These are phyloP conservation scores for Periophthalmus magnuspinnatus DNA, from an alignment of 2,797 vertebrate species.

Conservation along the genomic window DNA sequence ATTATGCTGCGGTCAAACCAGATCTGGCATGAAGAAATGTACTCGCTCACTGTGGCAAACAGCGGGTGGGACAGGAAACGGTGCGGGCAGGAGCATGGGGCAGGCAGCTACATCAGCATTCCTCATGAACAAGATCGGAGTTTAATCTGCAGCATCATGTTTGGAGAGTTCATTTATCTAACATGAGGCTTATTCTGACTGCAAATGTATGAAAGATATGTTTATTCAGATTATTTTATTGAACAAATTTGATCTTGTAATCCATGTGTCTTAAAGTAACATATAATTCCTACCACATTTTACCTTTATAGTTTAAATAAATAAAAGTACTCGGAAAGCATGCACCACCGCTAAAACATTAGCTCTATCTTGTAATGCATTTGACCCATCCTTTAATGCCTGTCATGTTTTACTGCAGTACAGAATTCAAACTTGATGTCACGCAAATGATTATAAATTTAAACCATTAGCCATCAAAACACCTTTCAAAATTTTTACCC, in stretches of 20 bases:
- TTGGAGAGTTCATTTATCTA: neutral
- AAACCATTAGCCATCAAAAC: too few species aligned
- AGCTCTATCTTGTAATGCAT: neutral
- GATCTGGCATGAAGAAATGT: conserved; percentile 27
- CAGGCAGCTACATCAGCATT: conserved; percentile 39
- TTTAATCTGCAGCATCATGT: conserved; percentile 12
- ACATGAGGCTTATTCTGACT: conserved; percentile 5
- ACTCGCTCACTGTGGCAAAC: conserved; percentile 40
- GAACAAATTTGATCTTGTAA: neutral
- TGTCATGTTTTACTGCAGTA: neutral
- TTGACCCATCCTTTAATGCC: neutral
- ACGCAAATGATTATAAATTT: neutral
- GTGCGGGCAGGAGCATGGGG: conserved; percentile 23
- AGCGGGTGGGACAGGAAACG: conserved; percentile 42
- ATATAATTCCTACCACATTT: neutral
- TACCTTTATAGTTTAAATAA: too few species aligned
- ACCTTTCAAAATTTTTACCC: too few species aligned
- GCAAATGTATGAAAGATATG: conserved; percentile 13
- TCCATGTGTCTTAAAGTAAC: neutral
- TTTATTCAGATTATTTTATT: neutral
- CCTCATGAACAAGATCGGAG: conserved; percentile 21
- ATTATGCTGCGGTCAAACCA: conserved; percentile 36
- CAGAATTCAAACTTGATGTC: too few species aligned
- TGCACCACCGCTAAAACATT: neutral
- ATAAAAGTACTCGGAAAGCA: neutral